Base-by-base conservation (phyloP, 2,797 vertebrate species). In the Sebastes variabilis region DNA sequence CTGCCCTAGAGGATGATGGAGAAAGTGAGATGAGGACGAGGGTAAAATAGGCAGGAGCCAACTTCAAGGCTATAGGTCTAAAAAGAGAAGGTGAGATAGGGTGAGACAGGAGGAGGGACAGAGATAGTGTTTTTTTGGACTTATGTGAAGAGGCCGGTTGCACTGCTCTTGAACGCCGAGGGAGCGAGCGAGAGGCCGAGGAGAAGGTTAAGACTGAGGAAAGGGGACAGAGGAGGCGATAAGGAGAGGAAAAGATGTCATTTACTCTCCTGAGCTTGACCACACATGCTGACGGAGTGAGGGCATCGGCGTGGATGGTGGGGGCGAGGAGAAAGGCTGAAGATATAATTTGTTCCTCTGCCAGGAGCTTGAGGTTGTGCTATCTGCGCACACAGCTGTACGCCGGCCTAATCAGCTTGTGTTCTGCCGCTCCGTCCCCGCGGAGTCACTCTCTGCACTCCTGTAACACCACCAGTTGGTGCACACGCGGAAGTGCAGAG, bases 311-410 rank as follows among this genome's bases (percentile, higher is more conserved):
- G 29, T 16, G 30, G 5, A 36, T 18, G 54, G 22, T 2, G 38
- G 68, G 49, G 68, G 25, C 12, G 36, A 46, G 79, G 66, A 77
- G 73, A 36, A 49, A 32, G 74, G 58, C 66, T 84, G 81, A 49
- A 89, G 87, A 89, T 87, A 80, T 87, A 65, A 88, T 82, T 84
- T 90, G 75, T 75, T 84, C 82, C 75, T 87, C 76, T 75, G 83
- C 86, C 89, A 81, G 82, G 29, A 91, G 87, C 86, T 86, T 67
- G 69, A 86, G 84, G 85, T 93, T 71, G 72, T 72, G 78, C 88
- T 93, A 93, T 94, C 92, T 66, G 84, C 38, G 8, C 75, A 3
- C 77, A 80, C 92, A 94, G 93, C 88, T 91, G 91, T 58, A 79
- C 25, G 6, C 65, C 42, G 9, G 73, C 78, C 77, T 89, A 92